Conservation (phyloP, 2,888 invertebrate species). For the Orthonevra nobilis region DNA sequence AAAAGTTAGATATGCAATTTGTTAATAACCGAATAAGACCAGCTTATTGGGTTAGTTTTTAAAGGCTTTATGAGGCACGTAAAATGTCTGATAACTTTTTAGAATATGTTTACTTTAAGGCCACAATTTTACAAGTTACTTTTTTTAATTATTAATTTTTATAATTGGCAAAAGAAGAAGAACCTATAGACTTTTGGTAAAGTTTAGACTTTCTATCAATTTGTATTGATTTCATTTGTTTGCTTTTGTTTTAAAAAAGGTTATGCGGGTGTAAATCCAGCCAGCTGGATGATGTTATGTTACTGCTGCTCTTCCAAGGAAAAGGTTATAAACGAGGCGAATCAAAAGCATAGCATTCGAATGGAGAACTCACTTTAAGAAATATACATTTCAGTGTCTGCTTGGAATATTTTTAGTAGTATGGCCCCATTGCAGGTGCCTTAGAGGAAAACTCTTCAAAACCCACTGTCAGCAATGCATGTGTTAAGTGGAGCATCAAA, state of each 20-base stretch:
- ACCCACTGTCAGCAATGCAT: too few relatives aligned
- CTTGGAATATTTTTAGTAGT: not conserved
- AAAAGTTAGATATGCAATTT: constrained; percentile 40
- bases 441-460: too few relatives aligned
- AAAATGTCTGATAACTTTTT: constrained; percentile 31
- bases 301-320: constrained; percentile 3
- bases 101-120: constrained; percentile 49
- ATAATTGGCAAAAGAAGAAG: constrained; percentile 28
- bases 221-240: constrained; percentile 24
- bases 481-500: too few relatives aligned
- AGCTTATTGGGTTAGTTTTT: constrained; percentile 77
- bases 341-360: not conserved
- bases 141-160: constrained; percentile 28
- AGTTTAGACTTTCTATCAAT: constrained; percentile 28
- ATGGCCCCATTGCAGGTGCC: too few relatives aligned
- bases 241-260: constrained; percentile 7
- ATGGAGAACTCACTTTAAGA: not conserved
- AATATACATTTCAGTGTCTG: constrained; percentile 2
- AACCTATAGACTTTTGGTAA: constrained; percentile 43
- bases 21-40: constrained; percentile 77
- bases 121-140: constrained; percentile 49
- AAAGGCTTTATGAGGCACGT: constrained; percentile 48
- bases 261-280: constrained; percentile 44
- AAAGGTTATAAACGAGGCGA: not conserved
- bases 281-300: constrained; percentile 59